Evolutionary conservation across 2,888 invertebrate genomes (phyloP).

Genomic region (Cerastis rubricosa): DNA sequence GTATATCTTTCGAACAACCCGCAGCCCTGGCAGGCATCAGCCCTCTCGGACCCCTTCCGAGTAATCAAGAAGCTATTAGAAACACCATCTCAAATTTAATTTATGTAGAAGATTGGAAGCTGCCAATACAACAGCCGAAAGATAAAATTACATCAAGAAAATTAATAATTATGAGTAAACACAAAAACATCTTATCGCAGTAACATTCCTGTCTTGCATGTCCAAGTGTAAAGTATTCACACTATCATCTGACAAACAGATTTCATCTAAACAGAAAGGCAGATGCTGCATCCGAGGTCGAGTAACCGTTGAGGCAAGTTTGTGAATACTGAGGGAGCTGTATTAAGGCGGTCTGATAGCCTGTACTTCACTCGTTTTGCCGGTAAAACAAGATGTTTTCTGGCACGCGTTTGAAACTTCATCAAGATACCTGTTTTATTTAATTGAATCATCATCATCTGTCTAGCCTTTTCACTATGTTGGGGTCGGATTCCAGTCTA

Average conservation of each 20-base stretch:
- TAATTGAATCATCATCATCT: too few relatives aligned
- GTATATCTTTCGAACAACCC: too few relatives aligned
- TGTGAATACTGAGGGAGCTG: constrained; percentile 3
- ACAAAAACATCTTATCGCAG: background rate
- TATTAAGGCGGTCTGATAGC: background rate
- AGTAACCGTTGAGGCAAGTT: constrained; percentile 24
- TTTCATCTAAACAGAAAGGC: constrained; percentile 24
- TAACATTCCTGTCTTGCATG: constrained; percentile 4
- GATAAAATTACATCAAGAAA: background rate
- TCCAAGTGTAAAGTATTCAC: constrained; percentile 12
- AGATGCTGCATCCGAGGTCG: constrained; percentile 14
- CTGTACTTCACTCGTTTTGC: background rate
- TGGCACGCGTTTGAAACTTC: background rate
- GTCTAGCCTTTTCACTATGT: too few relatives aligned
- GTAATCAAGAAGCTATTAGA: background rate
- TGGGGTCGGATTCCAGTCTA: too few relatives aligned
- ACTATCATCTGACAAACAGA: constrained; percentile 16
- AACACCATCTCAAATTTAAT: background rate
- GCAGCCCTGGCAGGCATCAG: too few relatives aligned
- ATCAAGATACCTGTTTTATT: too few relatives aligned
- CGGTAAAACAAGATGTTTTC: constrained; percentile 13
- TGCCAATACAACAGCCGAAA: background rate
- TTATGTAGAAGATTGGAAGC: background rate
- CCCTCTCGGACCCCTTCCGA: too few relatives aligned
- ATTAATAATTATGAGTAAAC: background rate